phyloP scores from a whole-genome alignment of 1,140 invertebrate genomes.

The Diabrotica virgifera region DNA sequence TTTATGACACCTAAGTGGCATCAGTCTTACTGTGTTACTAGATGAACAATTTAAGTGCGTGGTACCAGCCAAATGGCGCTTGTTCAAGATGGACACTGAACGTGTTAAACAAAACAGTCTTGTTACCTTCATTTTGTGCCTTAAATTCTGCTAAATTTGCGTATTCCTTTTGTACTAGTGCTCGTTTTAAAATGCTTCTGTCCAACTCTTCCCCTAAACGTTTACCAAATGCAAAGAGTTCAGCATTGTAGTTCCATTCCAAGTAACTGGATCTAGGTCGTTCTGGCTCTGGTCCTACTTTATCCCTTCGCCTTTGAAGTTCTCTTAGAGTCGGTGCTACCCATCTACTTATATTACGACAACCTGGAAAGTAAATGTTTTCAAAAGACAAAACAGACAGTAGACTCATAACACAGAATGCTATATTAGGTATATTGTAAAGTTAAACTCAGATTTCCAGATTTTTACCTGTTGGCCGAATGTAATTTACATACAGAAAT shows the following conservation, averaged over 20 bases:
- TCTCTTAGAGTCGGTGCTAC: conserved; percentile 54
- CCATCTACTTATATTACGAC: conserved; percentile 51
- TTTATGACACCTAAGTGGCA: too few species aligned
- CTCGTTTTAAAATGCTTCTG: conserved; percentile 62
- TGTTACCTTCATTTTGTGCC: conserved; percentile 48
- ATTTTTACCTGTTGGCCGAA: too few species aligned
- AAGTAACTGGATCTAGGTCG: conserved; percentile 60
- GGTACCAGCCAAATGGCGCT: too few species aligned
- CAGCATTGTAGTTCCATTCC: conserved; percentile 87
- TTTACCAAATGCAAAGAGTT: conserved; percentile 84
- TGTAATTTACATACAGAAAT: too few species aligned
- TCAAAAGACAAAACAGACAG: too few species aligned
- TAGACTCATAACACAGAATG: too few species aligned
- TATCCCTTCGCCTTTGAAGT: conserved; percentile 50
- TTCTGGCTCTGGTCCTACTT: conserved; percentile 42
- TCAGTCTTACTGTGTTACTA: too few species aligned
- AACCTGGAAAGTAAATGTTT: not conserved
- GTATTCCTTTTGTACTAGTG: conserved; percentile 79
- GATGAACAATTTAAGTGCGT: too few species aligned
- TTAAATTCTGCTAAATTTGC: conserved; percentile 34
- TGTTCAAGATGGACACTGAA: too few species aligned
- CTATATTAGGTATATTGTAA: too few species aligned
- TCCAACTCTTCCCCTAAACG: conserved; percentile 84
- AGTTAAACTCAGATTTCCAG: too few species aligned
- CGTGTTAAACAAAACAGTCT: too few species aligned